Evolutionary conservation across 2,888 invertebrate genomes (phyloP).

Genomic region (Clostera curtula): DNA sequence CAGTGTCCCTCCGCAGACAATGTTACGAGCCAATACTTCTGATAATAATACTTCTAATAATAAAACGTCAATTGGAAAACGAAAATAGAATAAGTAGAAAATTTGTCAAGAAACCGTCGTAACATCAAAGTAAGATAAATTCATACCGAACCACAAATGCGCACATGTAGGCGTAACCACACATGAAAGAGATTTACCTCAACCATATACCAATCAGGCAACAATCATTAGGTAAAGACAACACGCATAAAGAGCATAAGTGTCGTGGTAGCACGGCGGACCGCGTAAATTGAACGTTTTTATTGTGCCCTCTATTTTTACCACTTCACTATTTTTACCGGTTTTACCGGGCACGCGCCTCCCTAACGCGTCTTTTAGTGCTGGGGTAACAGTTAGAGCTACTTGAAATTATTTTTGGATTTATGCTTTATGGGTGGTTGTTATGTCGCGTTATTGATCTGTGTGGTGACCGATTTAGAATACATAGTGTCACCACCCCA

Average conservation of each 20-base stretch:
- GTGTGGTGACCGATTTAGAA: too few species aligned
- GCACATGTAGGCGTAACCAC: conserved; percentile 20
- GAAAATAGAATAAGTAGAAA: neutral
- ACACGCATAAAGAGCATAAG: conserved; percentile 72
- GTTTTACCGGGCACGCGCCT: conserved; percentile 58
- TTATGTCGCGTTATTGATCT: neutral
- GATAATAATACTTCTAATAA: too few species aligned
- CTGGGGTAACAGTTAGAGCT: conserved; percentile 29
- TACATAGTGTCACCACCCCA: too few species aligned
- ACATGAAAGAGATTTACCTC: conserved; percentile 31
- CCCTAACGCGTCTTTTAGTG: conserved; percentile 51
- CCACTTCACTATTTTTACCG: conserved; percentile 59
- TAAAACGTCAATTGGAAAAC: too few species aligned
- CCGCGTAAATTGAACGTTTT: conserved; percentile 71
- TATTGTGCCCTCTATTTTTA: conserved; percentile 63
- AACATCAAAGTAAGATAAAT: conserved; percentile 1
- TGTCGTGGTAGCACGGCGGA: conserved; percentile 53
- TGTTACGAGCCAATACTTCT: too few species aligned
- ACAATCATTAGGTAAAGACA: conserved; percentile 68
- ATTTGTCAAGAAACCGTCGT: neutral
- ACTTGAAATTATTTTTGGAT: conserved; percentile 36
- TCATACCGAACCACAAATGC: neutral
- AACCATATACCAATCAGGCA: conserved; percentile 40
- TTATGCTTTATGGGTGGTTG: conserved; percentile 7
- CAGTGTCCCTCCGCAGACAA: too few species aligned